Evolutionary conservation across 2,888 invertebrate species (phyloP).

Genomic region (Vanessa cardui): DNA sequence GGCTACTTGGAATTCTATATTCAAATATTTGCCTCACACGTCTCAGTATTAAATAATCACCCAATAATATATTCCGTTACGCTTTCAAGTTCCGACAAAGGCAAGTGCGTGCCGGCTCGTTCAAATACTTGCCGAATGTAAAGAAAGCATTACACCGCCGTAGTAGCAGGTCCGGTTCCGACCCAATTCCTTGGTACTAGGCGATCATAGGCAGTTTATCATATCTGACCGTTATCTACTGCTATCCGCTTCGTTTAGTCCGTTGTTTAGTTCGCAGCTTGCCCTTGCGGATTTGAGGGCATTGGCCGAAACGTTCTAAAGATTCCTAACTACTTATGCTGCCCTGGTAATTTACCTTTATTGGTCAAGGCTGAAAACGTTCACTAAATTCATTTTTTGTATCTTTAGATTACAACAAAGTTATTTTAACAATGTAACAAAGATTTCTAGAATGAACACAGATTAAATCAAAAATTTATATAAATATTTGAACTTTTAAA

Average conservation of each 20-base stretch:
- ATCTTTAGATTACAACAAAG: background rate
- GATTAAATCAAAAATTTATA: too few species aligned
- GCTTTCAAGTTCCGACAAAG: constrained; percentile 1
- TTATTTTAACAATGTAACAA: background rate
- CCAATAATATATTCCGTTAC: background rate
- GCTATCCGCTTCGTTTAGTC: constrained; percentile 56
- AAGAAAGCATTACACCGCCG: constrained; percentile 23
- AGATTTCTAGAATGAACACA: background rate
- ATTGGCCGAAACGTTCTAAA: constrained; percentile 25
- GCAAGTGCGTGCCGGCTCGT: constrained; percentile 4
- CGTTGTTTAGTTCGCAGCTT: constrained; percentile 58
- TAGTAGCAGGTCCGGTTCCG: constrained; percentile 55
- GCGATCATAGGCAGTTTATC: constrained; percentile 56
- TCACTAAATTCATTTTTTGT: background rate
- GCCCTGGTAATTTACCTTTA: constrained; percentile 20
- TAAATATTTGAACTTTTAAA: too few species aligned
- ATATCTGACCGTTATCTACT: constrained; percentile 65
- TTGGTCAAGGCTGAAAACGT: constrained; percentile 5
- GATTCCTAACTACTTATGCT: constrained; percentile 28
- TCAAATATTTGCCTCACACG: too few species aligned
- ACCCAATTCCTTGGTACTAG: constrained; percentile 55
- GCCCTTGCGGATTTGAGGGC: constrained; percentile 46
- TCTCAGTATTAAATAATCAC: background rate
- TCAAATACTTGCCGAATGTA: constrained; percentile 9
- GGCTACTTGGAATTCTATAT: too few species aligned